These are phyloP conservation scores for Amazona guildingii DNA, from an alignment of 2,113 vertebrate genomes.

Conservation along the genomic window DNA sequence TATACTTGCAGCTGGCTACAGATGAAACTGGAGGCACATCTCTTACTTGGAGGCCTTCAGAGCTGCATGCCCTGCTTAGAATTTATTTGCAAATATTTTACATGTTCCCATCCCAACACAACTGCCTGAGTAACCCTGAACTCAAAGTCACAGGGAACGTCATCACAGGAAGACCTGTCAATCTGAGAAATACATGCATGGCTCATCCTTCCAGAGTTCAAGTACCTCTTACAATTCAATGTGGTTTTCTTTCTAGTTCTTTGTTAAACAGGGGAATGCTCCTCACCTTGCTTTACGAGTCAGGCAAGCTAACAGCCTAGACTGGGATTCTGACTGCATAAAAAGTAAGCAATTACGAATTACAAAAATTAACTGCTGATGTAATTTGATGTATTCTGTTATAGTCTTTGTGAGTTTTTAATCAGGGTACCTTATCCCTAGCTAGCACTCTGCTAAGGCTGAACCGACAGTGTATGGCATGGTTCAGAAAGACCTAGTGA, in stretches of 20 bases:
- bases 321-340: background rate
- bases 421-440: background rate
- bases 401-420: background rate
- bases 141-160: background rate
- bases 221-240: background rate
- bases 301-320: background rate
- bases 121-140: background rate
- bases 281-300: background rate
- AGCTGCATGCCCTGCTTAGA: background rate
- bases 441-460: background rate
- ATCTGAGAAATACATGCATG: background rate
- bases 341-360: background rate
- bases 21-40: background rate
- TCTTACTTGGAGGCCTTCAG: background rate
- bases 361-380: background rate
- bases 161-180: background rate
- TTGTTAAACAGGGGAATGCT: background rate
- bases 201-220: background rate
- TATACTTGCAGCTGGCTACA: background rate
- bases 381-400: slow-evolving; percentile 12
- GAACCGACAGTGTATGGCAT: background rate
- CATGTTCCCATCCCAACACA: background rate
- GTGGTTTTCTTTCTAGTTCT: background rate
- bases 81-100: background rate
- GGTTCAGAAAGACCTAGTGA: background rate